Base-by-base conservation (phyloP, 2,113 vertebrate species). In the Bos indicus region DNA sequence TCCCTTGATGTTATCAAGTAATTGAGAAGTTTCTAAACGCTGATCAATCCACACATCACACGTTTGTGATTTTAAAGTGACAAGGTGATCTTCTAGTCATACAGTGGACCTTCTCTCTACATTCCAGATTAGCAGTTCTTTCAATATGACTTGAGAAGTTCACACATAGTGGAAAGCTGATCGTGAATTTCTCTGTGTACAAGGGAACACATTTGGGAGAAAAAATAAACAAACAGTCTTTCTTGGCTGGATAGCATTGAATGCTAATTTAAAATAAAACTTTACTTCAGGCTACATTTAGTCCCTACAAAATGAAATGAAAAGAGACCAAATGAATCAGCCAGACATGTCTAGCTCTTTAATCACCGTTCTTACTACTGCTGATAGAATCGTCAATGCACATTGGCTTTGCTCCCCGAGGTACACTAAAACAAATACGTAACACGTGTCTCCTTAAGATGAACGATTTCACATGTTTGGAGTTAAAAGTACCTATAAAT, bases 271-370 rank as follows among this genome's bases (percentile, higher is more conserved):
- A 95, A 97, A 97, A 94, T 81, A 98, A 98, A 97, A 8, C 9
- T 98, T 95, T 60, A 87, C 84, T 98, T 98, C 95, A 97, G 97
- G 56, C 95, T 88, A n/a, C 4, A 98, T 64, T 97, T 98, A 92
- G 84, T 85, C 54, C 83, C 16, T 91, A 89, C 89, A 89, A 96
- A 43, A 12, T 77, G 48, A 97, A 57, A 97, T 86, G 77, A 97
- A 97, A 97, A 98, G 62, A 97, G 59, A 85, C 51, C 14, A 96
- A 98, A 96, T 74, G 88, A 77, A 90, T 16, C 52, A 96, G 80
- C 64, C 90, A 92, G 54, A 92, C 4, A 40, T 95, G 90, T 95
- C 21, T 4, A 56, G 26, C 67, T 97, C 62, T 96, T 97, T 77
- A 98, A 98, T 97, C 95, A 97, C 87, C 77, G 52, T 30, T 51